These are phyloP conservation scores for Punctoribates punctum DNA, from an alignment of 2,888 invertebrate species.

Conservation along the genomic window DNA sequence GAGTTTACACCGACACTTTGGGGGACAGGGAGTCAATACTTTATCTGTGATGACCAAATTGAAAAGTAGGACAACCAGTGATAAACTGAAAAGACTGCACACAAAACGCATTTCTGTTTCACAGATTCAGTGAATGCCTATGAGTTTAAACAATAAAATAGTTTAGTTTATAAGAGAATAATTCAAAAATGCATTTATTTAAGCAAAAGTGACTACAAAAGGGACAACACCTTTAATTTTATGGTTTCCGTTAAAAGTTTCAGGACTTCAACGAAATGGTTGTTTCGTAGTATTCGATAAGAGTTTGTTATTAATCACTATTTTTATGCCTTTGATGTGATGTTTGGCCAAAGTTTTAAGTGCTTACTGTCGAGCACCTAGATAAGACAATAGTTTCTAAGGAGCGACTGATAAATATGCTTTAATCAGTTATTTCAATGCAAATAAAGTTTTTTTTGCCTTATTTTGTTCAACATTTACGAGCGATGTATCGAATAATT, in stretches of 20 bases:
- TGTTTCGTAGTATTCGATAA: slow-evolving; percentile 14
- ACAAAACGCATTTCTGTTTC: background rate
- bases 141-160: background rate
- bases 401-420: slow-evolving; percentile 8
- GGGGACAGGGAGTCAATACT: background rate
- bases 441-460: background rate
- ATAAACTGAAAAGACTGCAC: background rate
- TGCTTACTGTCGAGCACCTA: background rate
- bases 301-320: slow-evolving; percentile 34
- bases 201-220: background rate
- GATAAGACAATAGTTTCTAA: slow-evolving; percentile 34
- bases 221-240: slow-evolving; percentile 38
- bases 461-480: background rate
- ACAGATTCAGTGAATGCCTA: background rate
- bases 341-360: slow-evolving; percentile 25
- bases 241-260: slow-evolving; percentile 25
- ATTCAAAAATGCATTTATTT: slow-evolving; percentile 9
- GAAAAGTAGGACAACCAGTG: background rate
- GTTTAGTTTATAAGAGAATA: background rate
- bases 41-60: background rate
- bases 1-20: slow-evolving; percentile 20
- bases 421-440: slow-evolving; percentile 3
- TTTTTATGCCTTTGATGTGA: slow-evolving; percentile 13
- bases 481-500: background rate
- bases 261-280: slow-evolving; percentile 9